A percentile compares a stretch with the other conserved stretches of the same genome.
Conservation (phyloP, 2,797 vertebrate species). For the Poecilia wingei region DNA sequence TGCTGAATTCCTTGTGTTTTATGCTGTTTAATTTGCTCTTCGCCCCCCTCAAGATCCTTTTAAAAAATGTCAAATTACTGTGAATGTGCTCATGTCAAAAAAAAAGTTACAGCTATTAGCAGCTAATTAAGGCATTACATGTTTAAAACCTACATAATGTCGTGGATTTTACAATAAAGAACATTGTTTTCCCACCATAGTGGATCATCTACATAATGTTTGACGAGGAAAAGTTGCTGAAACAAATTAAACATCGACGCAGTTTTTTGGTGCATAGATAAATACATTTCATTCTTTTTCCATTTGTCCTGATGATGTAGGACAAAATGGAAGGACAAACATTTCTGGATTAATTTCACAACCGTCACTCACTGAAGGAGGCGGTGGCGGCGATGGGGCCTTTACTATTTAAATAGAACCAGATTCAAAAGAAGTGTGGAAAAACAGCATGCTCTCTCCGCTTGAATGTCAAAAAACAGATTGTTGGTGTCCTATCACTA, state of each 20-base stretch:
- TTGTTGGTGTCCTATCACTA: conserved; percentile 67
- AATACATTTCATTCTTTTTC: not conserved
- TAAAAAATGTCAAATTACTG: not conserved
- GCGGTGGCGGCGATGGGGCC: not conserved
- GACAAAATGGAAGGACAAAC: conserved; percentile 24
- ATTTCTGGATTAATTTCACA: conserved; percentile 43
- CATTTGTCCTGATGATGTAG: conserved; percentile 12
- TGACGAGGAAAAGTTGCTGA: not conserved
- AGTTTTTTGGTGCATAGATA: not conserved
- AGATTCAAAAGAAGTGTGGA: conserved; percentile 55
- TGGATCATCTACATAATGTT: not conserved
- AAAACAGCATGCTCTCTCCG: conserved; percentile 62
- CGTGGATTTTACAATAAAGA: not conserved
- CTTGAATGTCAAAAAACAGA: conserved; percentile 80
- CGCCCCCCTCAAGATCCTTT: not conserved
- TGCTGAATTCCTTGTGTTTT: not conserved
- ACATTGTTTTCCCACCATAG: not conserved
- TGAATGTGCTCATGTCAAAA: not conserved
- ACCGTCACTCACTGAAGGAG: conserved; percentile 16
- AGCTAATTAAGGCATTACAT: not conserved
- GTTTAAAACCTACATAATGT: not conserved
- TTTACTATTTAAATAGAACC: conserved; percentile 66
- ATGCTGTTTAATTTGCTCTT: not conserved
- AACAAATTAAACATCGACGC: not conserved
- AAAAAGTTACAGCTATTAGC: not conserved